Percentiles rank a stretch among this genome's conserved stretches.
These are phyloP conservation scores for Limanda limanda DNA, from an alignment of 2,113 vertebrate genomes.

Conservation along the genomic window DNA sequence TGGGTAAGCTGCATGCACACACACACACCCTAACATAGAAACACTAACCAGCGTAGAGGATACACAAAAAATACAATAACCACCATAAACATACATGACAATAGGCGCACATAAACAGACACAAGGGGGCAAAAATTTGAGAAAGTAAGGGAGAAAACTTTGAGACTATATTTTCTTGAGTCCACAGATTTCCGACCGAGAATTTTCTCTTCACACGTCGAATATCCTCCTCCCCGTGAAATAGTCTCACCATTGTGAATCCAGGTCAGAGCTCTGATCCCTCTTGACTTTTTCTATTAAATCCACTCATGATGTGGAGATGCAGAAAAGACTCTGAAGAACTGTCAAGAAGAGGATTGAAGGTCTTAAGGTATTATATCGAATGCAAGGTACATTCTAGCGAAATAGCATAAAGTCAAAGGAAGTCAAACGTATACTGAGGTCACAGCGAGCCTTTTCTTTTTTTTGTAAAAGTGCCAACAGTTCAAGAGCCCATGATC, in stretches of 20 bases:
- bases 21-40: not conserved
- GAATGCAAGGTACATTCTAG: slow-evolving; percentile 21
- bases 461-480: not conserved
- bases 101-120: not conserved
- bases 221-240: slow-evolving; percentile 21
- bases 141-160: not conserved
- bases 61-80: not conserved
- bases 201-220: slow-evolving; percentile 18
- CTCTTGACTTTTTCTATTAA: slow-evolving; percentile 23
- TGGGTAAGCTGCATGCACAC: not conserved
- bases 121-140: not conserved
- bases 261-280: slow-evolving; percentile 38
- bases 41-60: not conserved
- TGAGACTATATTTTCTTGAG: not conserved
- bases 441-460: not conserved
- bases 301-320: slow-evolving; percentile 21
- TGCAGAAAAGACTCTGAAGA: not conserved
- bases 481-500: not conserved
- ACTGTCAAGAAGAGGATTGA: slow-evolving; percentile 4
- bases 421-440: not conserved
- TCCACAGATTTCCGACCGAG: slow-evolving; percentile 7
- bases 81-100: not conserved
- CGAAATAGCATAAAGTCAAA: slow-evolving; percentile 12
- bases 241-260: slow-evolving; percentile 30
- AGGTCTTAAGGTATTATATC: slow-evolving; percentile 11